Evolutionary conservation across 53 echinoderm and acorn worm species (phyloP), one percentile per base, ranked within the genome.

Genomic region (Apostichopus leukothele): DNA sequence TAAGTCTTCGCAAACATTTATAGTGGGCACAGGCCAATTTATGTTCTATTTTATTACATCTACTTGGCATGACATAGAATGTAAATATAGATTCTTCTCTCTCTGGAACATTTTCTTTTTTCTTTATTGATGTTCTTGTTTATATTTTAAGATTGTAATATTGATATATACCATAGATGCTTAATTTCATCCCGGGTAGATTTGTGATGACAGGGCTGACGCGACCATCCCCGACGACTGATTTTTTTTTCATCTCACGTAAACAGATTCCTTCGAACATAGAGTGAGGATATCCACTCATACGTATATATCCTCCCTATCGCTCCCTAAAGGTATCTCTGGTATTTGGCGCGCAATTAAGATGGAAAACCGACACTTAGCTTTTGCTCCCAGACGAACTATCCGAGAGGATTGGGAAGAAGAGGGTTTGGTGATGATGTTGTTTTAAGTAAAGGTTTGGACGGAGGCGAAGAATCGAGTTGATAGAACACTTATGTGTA

Each of bases 311-410:
- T 5, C 21, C 59, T 81, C n/a, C 81, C 81, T 6, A 14, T 54
- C 81, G 81, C 81, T 55, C 81, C 81, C 55, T 19, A n/a, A 39
- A 81, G 81, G 81, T 55, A 81, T 81, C 23, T 59, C 81, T 81
- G 81, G 81, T 81, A 81, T 81, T 81, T 81, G 81, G 81, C 81
- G 81, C 81, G 81, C 81, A 81, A 81, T 81, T 81, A 81, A 81
- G 81, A 81, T 54, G 6, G 54, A 59, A 81, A 81, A 23, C 19
- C 81, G 55, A 54, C 81, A 81, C 81, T 81, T 81, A 81, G n/a
- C 19, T 59, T 81, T 71, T 71, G 18, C 55, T 54, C 22, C 81
- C 39, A 20, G 79, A 79, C 27, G 39, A 77, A 79, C 79, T 16
- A 79, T 79, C 54, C 16, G 18, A 20, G 81, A 54, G 81, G 81